Percentiles rank a stretch among this genome's conserved stretches.
phyloP scores from a whole-genome alignment of 2,888 invertebrate genomes.

The Thymelicus acteon region DNA sequence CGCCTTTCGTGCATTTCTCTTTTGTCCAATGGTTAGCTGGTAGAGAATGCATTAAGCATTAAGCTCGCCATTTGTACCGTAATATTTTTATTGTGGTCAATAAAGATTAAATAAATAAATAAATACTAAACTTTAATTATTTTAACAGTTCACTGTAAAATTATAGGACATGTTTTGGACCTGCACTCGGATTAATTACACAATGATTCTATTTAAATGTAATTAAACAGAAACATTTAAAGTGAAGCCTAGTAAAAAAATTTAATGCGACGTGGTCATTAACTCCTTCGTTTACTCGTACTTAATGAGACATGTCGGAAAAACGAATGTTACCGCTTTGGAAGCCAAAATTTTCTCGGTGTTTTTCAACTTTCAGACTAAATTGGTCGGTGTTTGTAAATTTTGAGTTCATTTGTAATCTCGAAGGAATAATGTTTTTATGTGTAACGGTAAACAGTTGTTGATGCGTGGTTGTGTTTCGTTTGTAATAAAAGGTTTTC shows the following conservation, averaged over 20 bases:
- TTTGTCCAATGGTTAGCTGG: too few species aligned
- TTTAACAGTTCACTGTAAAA: too few species aligned
- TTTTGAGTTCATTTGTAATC: slow-evolving; percentile 14
- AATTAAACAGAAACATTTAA: neutral
- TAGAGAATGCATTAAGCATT: too few species aligned
- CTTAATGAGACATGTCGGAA: neutral
- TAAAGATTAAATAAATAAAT: too few species aligned
- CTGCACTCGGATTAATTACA: too few species aligned
- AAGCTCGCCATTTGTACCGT: too few species aligned
- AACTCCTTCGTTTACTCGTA: neutral
- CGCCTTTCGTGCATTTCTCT: too few species aligned
- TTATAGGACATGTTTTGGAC: too few species aligned
- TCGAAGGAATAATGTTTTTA: slow-evolving; percentile 11
- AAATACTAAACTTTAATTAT: too few species aligned
- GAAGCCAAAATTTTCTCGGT: slow-evolving; percentile 19
- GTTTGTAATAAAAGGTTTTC: slow-evolving; percentile 9
- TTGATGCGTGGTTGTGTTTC: neutral
- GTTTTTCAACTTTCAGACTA: slow-evolving; percentile 11
- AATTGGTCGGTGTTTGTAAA: slow-evolving; percentile 25
- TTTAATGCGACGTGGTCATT: neutral
- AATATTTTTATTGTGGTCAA: too few species aligned
- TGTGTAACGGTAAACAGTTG: neutral
- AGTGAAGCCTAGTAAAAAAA: neutral
- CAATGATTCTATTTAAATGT: too few species aligned
- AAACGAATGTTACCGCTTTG: slow-evolving; percentile 7